Evolutionary conservation across 2,113 vertebrate species (phyloP), one percentile per base, ranked within the genome.

Genomic region (Dipodomys stephensi): DNA sequence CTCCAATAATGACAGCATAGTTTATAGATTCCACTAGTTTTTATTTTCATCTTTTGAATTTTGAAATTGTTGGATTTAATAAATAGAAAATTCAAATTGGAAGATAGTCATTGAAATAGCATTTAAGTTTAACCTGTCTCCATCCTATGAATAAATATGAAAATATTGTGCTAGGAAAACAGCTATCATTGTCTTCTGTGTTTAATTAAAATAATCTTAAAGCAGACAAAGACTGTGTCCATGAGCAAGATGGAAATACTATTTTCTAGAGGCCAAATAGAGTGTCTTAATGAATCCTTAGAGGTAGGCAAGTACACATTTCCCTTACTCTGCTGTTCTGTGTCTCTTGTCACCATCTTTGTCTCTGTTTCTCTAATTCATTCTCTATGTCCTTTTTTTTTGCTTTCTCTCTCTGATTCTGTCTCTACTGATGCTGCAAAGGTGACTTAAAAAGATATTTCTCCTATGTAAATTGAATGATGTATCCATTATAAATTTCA

Each of bases 201-300:
- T 74, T 85, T 88, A 95, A 96, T 97, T 94, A 92, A 90, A 93
- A 89, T 88, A 46, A 18, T 35, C 89, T 92, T 89, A 81, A 87
- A 79, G 16, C 11, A 53, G 64, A 78, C 91, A 88, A 95, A 78
- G 64, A n/a, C 7, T 82, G 22, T 93, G 95, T 96, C 77, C 72
- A 28, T 67, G 62, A 44, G 27, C 10, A 88, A 77, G 69, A 84
- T 87, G 83, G 72, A 73, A 67, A n/a, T 84, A 71, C 6, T 18
- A 32, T 20, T 53, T 87, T 65, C 62, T 5, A 35, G 46, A 81
- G 87, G 86, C 72, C 92, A 92, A 87, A 35, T 91, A 81, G 46
- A 67, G 57, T 69, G 30, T 83, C 81, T 92, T 92, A 81, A 88
- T 96, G 30, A 89, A 83, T 87, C 88, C 6, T 65, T 93, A 65